These are phyloP conservation scores for Tapirus terrestris DNA, from an alignment of 2,113 vertebrate species.

Conservation along the genomic window DNA sequence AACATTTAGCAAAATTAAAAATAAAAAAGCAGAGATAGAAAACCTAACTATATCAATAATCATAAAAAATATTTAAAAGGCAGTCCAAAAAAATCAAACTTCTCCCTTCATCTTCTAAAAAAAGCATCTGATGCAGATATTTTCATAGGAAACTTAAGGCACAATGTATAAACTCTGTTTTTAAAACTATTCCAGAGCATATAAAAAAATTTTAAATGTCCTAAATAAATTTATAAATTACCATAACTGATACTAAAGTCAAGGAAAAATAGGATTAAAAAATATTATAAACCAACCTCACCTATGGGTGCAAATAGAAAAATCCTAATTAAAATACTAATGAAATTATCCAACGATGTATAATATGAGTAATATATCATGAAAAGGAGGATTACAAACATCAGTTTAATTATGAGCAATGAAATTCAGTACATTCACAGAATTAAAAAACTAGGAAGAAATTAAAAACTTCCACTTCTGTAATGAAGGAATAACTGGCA, in stretches of 20 bases:
- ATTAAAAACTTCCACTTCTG: background rate
- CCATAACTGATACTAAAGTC: background rate
- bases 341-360: background rate
- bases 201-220: background rate
- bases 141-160: background rate
- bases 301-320: background rate
- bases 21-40: background rate
- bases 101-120: background rate
- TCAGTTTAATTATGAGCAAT: background rate
- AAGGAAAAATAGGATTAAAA: background rate
- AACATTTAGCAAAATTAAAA: conserved; percentile 3
- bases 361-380: background rate
- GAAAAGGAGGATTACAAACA: background rate
- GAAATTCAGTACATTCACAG: background rate
- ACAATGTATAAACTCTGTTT: background rate
- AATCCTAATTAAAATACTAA: background rate
- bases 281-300: background rate
- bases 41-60: background rate
- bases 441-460: background rate
- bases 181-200: background rate
- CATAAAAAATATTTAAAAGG: background rate
- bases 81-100: background rate
- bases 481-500: background rate
- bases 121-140: background rate
- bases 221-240: conserved; percentile 31